phyloP scores from a whole-genome alignment of 2,113 vertebrate species.

The Mirounga angustirostris region DNA sequence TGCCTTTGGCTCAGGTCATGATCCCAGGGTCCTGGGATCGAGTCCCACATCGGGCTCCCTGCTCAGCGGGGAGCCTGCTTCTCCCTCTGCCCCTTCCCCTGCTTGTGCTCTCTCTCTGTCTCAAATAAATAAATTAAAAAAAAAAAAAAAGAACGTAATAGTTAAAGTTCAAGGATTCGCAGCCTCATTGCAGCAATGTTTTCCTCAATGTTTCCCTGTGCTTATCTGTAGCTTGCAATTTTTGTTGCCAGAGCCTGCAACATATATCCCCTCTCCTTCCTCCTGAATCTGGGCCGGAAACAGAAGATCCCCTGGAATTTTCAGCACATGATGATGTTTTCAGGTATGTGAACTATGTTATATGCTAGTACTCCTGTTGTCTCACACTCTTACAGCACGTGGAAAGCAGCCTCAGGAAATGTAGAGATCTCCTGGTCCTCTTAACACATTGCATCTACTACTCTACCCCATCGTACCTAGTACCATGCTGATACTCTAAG shows the following conservation, averaged over 20 bases:
- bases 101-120: too few species aligned
- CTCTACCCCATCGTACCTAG: neutral
- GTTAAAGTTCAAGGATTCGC: neutral
- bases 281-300: slow-evolving; percentile 91
- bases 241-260: slow-evolving; percentile 92
- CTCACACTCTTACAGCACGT: neutral
- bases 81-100: too few species aligned
- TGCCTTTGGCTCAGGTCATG: too few species aligned
- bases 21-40: too few species aligned
- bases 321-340: slow-evolving; percentile 95
- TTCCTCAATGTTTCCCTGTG: slow-evolving; percentile 86
- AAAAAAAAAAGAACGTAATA: neutral
- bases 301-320: slow-evolving; percentile 89
- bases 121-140: too few species aligned
- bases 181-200: slow-evolving; percentile 8
- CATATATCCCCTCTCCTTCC: slow-evolving; percentile 93
- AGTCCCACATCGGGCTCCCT: too few species aligned
- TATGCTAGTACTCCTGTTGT: neutral
- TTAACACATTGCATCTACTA: neutral
- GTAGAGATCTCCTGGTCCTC: neutral
- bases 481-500: too few species aligned
- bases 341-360: slow-evolving; percentile 87
- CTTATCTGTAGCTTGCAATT: slow-evolving; percentile 88
- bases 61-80: too few species aligned
- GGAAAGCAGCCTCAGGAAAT: neutral